phyloP scores from a whole-genome alignment of 1,140 invertebrate species.

The Patella vulgata region DNA sequence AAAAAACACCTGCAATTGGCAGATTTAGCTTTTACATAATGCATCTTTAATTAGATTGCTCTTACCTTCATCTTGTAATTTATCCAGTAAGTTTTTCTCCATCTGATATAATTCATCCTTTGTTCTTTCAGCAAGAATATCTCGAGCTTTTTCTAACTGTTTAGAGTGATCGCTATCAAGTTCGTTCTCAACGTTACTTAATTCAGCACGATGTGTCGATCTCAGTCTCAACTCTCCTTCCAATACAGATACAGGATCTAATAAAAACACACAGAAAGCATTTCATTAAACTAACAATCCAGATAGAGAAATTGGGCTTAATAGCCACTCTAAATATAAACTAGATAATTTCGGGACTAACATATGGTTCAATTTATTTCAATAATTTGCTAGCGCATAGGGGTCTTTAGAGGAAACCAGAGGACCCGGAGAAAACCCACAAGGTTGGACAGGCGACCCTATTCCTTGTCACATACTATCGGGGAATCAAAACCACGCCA shows the following conservation, averaged over 20 bases:
- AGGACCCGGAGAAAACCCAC: too few relatives aligned
- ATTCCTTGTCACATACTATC: too few relatives aligned
- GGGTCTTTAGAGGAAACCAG: too few relatives aligned
- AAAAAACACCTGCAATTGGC: too few relatives aligned
- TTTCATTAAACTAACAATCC: not conserved
- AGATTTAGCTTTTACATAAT: too few relatives aligned
- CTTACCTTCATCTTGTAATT: constrained; percentile 44
- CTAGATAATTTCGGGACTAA: too few relatives aligned
- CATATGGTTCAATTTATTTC: too few relatives aligned
- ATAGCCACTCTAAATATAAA: not conserved
- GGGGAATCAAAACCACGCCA: too few relatives aligned
- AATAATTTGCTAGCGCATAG: too few relatives aligned
- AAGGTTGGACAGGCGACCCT: too few relatives aligned
- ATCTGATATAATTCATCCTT: constrained; percentile 43
- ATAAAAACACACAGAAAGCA: constrained; percentile 4
- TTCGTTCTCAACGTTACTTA: constrained; percentile 50
- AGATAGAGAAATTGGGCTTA: not conserved
- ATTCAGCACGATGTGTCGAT: constrained; percentile 51
- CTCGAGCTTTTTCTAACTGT: constrained; percentile 38
- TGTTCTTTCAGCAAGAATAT: constrained; percentile 32
- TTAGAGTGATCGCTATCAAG: constrained; percentile 53
- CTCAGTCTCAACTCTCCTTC: constrained; percentile 43
- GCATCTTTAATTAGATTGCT: too few relatives aligned
- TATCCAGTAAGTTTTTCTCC: constrained; percentile 38
- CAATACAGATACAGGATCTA: constrained; percentile 52